Evolutionary conservation across 2,113 vertebrate genomes (phyloP).

Genomic region (Xiphorhynchus elegans): DNA sequence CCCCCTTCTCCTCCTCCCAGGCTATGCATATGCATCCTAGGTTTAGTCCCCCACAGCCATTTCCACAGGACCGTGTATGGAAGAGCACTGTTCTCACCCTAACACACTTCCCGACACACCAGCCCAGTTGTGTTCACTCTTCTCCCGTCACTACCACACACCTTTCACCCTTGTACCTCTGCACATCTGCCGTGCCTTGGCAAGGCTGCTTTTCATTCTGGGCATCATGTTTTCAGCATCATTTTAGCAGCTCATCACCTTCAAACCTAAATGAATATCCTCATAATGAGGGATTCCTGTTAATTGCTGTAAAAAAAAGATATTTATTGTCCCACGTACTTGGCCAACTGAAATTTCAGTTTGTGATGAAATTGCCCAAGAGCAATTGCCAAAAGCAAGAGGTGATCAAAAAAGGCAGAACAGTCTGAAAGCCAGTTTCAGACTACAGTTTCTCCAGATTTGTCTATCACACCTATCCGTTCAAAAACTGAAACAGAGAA

Average conservation of each 20-base stretch:
- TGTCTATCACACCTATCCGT: background rate
- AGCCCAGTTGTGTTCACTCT: background rate
- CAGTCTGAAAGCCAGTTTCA: background rate
- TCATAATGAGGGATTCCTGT: background rate
- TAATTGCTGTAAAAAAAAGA: background rate
- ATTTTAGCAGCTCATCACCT: background rate
- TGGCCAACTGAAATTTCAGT: background rate
- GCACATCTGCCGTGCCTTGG: background rate
- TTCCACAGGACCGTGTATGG: background rate
- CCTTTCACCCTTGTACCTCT: background rate
- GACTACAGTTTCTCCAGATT: background rate
- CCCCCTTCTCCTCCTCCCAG: background rate
- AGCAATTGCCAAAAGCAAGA: background rate
- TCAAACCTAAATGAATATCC: background rate
- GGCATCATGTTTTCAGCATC: background rate
- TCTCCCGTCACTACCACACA: background rate
- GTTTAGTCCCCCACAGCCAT: background rate
- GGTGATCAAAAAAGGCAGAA: background rate
- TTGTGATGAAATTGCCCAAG: background rate
- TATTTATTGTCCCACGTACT: background rate
- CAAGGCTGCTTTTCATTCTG: background rate
- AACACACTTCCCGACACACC: background rate
- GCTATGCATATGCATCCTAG: background rate
- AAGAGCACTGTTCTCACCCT: background rate
- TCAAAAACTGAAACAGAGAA: background rate